Base-by-base conservation (phyloP, 2,888 invertebrate species). In the Xanthorhoe spadicearia region DNA sequence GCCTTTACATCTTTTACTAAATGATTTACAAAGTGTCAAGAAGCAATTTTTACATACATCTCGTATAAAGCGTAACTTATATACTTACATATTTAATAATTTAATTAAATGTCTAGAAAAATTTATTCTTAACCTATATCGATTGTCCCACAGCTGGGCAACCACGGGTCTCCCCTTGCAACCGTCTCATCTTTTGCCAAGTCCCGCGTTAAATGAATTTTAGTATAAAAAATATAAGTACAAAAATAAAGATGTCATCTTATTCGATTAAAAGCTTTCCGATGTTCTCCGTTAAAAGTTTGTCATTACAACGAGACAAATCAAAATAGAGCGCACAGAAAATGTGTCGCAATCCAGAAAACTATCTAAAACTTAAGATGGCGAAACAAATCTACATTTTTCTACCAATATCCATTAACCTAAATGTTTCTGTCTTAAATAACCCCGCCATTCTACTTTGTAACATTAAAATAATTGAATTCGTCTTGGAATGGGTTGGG, bases 391-490 rank as follows among this genome's bases (percentile, higher is more conserved):
- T 69, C 66, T 68, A 66, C 52, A 72, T 74, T 74, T 72, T 74
- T 74, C 66, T 66, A 71, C 72, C 68, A 70, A 72, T 74, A 71
- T 74, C 74, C 74, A 74, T 74, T 74, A 74, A 74, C 72, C 74
- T 66, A 74, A 74, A 74, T 72, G 72, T 74, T 75, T 74, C 71
- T 74, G 69, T 75, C 71, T 75, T 73, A 75, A 75, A 74, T 74
- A 74, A 74, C 73, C 70, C 68, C 61, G 66, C 74, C 71, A 73
- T 72, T 74, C 71, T 74, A 71, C 73, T 75, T 74, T 75, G 74
- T 74, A 73, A 71, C 74, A 75, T 74, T 73, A 73, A 75, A 74
- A 75, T 74, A 74, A 76, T 72, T 76, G 70, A 74, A 74, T 75
- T 68, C 69, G 74, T 72, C 72, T 71, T 63, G 73, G 70, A 74